Percentiles rank a stretch among this genome's conserved stretches.
Evolutionary conservation across 2,797 vertebrate species (phyloP).

Genomic region (Sebastes kiyomatsui): DNA sequence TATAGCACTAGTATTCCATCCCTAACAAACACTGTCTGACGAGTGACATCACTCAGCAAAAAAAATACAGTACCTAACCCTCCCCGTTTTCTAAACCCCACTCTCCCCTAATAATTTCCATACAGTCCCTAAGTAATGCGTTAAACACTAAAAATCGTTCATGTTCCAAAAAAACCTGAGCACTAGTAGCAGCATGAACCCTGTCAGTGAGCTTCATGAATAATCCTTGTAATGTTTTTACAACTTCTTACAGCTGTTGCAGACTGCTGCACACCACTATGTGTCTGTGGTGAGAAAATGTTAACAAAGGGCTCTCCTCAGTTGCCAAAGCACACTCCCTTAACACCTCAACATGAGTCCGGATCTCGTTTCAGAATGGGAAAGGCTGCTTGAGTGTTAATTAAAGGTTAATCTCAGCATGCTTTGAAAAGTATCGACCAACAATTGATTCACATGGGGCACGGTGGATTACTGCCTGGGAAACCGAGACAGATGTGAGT

Average conservation of each 20-base stretch:
- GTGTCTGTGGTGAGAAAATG: not conserved
- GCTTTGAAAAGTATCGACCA: not conserved
- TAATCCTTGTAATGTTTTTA: not conserved
- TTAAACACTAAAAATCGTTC: not conserved
- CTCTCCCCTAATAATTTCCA: not conserved
- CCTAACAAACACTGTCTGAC: not conserved
- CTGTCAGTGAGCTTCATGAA: not conserved
- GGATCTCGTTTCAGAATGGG: not conserved
- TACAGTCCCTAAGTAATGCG: not conserved
- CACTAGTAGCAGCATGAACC: not conserved
- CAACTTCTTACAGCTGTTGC: not conserved
- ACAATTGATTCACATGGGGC: not conserved
- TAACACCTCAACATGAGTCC: not conserved
- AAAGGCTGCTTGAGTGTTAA: not conserved
- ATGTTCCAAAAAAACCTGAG: not conserved
- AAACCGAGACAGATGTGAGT: not conserved
- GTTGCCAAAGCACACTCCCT: not conserved
- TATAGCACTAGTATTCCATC: not conserved
- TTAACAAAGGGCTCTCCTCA: not conserved
- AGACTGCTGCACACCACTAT: not conserved
- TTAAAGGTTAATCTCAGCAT: conserved; percentile 6
- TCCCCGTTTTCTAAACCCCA: too few species aligned
- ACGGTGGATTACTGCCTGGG: not conserved
- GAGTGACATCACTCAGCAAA: not conserved
- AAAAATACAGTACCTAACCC: not conserved